Base-by-base conservation (phyloP, 2,888 invertebrate genomes). In the Ornithoptera priamus region DNA sequence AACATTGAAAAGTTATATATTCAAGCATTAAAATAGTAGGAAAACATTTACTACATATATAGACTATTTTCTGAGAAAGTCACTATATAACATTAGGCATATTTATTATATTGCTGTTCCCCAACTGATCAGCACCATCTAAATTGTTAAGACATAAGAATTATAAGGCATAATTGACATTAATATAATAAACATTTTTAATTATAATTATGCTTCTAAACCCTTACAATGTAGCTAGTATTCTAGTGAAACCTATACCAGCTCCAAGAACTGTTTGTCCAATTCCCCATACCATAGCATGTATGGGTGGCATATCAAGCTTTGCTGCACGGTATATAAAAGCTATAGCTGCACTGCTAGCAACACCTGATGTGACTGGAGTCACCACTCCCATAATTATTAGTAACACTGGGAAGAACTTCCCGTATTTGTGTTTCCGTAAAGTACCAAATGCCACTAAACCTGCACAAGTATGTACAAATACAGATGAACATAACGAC, bases 261-360 rank as follows among this genome's bases (percentile, higher is more conserved):
- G 97, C 97, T 64, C 97, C 96, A 62, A 97, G 92, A 73, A 97
- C 93, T 68, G 99, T 99, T 90, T 98, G 98, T 74, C 98, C 98
- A 67, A 98, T 95, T 69, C 99, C 99, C 97, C 98, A 99, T 76
- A 98, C 94, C 90, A 98, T 94, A 67, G 98, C 98, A 88, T 98
- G 97, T 72, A 98, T 94, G 59, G 97, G 97, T 72, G 96, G 95
- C 98, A 99, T 98, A 79, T 96, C 95, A 84, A 97, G 94, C 85
- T 96, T 96, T 67, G 98, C 97, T 73, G 98, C 97, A 79, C 97
- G 94, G 90, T 98, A 99, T 74, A 99, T 98, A 82, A 98, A 98
- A 67, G 99, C 98, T 73, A 99, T 96, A 18, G 97, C 97, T 56
- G 98, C 98, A 92, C 98, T 98, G 88, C 96, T 96, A 56, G 97